Evolutionary conservation across 2,797 vertebrate genomes (phyloP), one percentile per base, ranked within the genome.

Genomic region (Ptychadena robeensis): DNA sequence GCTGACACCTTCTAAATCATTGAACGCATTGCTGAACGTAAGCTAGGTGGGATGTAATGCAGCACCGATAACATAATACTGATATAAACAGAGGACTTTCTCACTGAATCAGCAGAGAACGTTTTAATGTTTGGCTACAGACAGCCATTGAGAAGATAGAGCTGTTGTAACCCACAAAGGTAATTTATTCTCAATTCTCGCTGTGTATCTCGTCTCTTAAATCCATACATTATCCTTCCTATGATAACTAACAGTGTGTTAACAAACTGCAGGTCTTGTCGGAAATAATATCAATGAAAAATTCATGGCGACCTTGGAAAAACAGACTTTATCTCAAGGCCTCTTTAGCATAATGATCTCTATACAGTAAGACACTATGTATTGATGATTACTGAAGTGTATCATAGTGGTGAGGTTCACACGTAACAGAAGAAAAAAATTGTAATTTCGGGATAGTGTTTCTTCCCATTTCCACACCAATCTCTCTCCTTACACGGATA

Each of bases 261-360:
- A 80, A 71, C 78, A 79, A 37, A 57, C 53, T 37, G 76, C 66
- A 22, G 53, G 37, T 70, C 67, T 63, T 8, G 25, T 69, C 22
- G 37, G 28, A 34, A 71, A 70, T 40, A 27, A 65, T 72, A 48
- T 28, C 65, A 22, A 40, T 72, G 37, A 80, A 72, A 30, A 72
- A 44, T 72, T 64, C 53, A 71, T 80, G 2, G 15, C 30, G 27
- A 61, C 68, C 27, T 80, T 64, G 40, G 34, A 79, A 32, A 53
- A 61, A 66, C 30, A n/a, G 63, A 12, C 31, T 67, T 78, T 34
- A 30, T n/a, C 37, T 48, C 40, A 40, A 61, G 1, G 28, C n/a
- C 37, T 64, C 65, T 15, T 15, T 30, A 28, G 40, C 1, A 34
- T 67, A 18, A 25, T 53, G 38, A 11, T 66, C 44, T 31, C 10